These are phyloP conservation scores for Emmelina monodactyla DNA, from an alignment of 2,888 invertebrate species.

Conservation along the genomic window DNA sequence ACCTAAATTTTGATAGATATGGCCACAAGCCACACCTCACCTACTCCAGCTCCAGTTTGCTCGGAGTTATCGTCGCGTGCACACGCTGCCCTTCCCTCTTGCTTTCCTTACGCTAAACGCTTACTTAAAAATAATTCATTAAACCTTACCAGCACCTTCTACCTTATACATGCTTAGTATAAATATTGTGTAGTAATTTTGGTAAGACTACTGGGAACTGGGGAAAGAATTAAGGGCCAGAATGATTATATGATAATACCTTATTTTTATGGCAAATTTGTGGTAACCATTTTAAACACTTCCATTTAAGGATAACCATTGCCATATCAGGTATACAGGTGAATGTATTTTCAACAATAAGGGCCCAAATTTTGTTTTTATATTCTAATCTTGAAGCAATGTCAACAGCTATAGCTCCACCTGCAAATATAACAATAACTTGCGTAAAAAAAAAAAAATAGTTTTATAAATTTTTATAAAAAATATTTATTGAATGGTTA, in stretches of 20 bases:
- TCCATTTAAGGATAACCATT: slow-evolving; percentile 78
- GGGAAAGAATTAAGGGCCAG: no score
- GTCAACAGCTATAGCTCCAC: slow-evolving; percentile 93
- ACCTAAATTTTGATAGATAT: no score
- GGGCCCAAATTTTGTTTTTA: slow-evolving; percentile 80
- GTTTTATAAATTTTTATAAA: not conserved
- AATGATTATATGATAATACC: no score
- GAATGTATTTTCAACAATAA: slow-evolving; percentile 94
- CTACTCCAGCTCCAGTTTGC: no score
- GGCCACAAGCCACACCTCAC: no score
- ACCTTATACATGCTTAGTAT: no score
- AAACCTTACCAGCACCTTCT: not conserved
- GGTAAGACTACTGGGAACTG: no score
- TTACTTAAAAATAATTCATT: no score
- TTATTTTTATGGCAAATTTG: slow-evolving; percentile 89
- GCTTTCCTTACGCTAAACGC: no score
- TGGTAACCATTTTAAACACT: slow-evolving; percentile 78
- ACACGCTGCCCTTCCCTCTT: no score
- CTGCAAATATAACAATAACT: slow-evolving; percentile 32
- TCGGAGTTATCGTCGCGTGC: no score
- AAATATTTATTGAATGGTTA: slow-evolving; percentile 21
- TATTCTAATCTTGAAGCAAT: slow-evolving; percentile 80
- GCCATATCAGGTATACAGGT: slow-evolving; percentile 95
- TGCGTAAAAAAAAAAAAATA: not conserved
- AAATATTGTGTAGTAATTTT: no score